phyloP scores from a whole-genome alignment of 2,113 vertebrate genomes.

The Thalassarche chlororhynchos region DNA sequence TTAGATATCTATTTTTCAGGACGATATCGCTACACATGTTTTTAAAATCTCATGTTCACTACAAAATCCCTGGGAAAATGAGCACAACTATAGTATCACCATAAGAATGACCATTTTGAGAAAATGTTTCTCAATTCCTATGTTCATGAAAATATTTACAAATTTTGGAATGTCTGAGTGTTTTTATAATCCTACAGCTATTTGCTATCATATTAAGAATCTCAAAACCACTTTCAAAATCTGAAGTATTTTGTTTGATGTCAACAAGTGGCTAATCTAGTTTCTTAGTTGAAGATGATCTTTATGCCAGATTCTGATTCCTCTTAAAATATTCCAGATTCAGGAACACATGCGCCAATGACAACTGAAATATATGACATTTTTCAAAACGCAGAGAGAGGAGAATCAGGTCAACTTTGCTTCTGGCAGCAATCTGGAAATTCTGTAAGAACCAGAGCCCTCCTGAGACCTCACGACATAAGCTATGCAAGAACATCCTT shows the following conservation, averaged over 20 bases:
- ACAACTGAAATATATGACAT: not conserved
- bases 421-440: constrained; percentile 11
- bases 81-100: not conserved
- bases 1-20: not conserved
- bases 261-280: not conserved
- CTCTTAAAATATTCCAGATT: not conserved
- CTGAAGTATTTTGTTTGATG: not conserved
- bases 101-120: not conserved
- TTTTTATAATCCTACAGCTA: not conserved
- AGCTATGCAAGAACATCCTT: not conserved
- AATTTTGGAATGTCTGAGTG: not conserved
- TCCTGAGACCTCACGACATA: not conserved
- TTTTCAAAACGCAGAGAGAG: not conserved
- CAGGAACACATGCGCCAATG: not conserved
- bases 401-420: not conserved
- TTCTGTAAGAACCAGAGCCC: not conserved
- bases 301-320: not conserved
- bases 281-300: not conserved
- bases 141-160: not conserved
- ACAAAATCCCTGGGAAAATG: not conserved
- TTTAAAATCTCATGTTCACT: not conserved
- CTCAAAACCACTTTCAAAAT: not conserved
- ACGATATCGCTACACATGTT: not conserved
- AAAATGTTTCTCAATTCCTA: not conserved
- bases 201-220: not conserved